Evolutionary conservation across 2,888 invertebrate genomes (phyloP).

Genomic region (Alitta virens): DNA sequence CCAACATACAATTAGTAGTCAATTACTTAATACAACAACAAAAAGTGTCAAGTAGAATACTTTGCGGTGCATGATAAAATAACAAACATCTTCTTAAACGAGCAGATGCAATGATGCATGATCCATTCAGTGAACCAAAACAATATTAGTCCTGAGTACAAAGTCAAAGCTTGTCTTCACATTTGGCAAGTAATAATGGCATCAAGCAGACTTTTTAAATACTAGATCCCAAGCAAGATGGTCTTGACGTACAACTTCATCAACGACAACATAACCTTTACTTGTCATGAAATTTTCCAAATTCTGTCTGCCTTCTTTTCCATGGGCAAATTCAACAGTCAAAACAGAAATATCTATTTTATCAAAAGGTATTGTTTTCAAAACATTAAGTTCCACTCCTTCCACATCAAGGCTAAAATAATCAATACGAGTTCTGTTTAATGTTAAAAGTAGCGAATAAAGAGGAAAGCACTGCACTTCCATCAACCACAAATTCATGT

Average conservation of each 20-base stretch:
- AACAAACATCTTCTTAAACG: too few species aligned
- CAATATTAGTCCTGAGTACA: too few species aligned
- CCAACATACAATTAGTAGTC: too few species aligned
- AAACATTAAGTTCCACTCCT: slow-evolving; percentile 9
- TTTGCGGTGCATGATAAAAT: too few species aligned
- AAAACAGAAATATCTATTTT: slow-evolving; percentile 5
- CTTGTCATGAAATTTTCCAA: neutral
- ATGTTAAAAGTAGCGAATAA: slow-evolving; percentile 2
- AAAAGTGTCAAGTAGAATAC: too few species aligned
- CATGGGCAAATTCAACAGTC: slow-evolving; percentile 12
- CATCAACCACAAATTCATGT: slow-evolving; percentile 9
- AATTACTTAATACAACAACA: too few species aligned
- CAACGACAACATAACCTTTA: neutral
- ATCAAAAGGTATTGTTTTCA: slow-evolving; percentile 7
- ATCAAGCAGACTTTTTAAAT: neutral
- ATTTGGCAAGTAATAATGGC: too few species aligned
- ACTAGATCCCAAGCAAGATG: slow-evolving; percentile 1
- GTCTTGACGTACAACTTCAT: neutral
- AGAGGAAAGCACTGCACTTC: slow-evolving; percentile 13
- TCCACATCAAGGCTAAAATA: slow-evolving; percentile 15
- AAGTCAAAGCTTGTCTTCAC: too few species aligned
- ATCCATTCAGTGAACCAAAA: too few species aligned
- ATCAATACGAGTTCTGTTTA: slow-evolving; percentile 3
- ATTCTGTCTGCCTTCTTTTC: neutral
- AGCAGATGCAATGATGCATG: too few species aligned